Evolutionary conservation across 2,113 vertebrate species (phyloP).

Genomic region (Spermophilus dauricus): DNA sequence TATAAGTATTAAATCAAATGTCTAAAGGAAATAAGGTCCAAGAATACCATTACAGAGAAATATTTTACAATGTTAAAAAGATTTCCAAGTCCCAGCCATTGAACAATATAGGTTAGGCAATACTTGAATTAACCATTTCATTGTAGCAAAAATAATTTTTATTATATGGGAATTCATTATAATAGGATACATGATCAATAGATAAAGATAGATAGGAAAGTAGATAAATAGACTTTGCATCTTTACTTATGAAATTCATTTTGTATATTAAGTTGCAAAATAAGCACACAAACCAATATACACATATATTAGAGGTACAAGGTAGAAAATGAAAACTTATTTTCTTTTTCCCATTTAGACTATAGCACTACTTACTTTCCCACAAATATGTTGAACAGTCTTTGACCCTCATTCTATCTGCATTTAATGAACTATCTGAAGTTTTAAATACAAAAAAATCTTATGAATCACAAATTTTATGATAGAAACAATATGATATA

Average conservation of each 20-base stretch:
- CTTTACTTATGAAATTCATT: not conserved
- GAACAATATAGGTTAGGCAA: constrained; percentile 1
- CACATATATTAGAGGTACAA: not conserved
- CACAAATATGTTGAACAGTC: not conserved
- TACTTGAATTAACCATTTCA: not conserved
- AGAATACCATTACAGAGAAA: not conserved
- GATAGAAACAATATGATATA: not conserved
- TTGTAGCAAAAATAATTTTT: not conserved
- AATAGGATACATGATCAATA: not conserved
- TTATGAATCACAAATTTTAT: not conserved
- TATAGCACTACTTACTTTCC: not conserved
- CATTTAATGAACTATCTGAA: constrained; percentile 26
- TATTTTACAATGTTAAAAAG: constrained; percentile 2
- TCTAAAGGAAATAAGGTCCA: constrained; percentile 34
- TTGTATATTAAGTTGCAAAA: not conserved
- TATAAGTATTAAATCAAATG: not conserved
- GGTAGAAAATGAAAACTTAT: not conserved
- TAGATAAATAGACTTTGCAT: not conserved
- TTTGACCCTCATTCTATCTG: not conserved
- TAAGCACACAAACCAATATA: not conserved
- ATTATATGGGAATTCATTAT: constrained; percentile 13
- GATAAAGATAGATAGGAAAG: not conserved
- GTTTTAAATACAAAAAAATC: not conserved
- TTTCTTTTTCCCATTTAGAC: constrained; percentile 1
- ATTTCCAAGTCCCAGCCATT: not conserved